These are phyloP conservation scores for Bimastos eiseni DNA, from an alignment of 2,888 invertebrate genomes.

Conservation along the genomic window DNA sequence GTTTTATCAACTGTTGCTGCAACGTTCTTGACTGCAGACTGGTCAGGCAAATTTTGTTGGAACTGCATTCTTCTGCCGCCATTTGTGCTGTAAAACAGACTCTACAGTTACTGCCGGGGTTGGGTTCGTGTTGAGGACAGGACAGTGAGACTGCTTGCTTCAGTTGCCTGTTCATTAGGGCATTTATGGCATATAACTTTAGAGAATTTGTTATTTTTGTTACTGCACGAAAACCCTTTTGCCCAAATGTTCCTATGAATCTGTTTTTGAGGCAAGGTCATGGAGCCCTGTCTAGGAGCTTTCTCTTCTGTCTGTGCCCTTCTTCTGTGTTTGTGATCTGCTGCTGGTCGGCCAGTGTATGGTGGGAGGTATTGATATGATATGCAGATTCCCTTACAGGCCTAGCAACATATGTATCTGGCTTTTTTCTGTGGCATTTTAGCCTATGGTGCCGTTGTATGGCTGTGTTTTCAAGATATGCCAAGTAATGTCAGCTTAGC, in stretches of 20 bases:
- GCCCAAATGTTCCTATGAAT: background rate
- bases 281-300: background rate
- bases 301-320: background rate
- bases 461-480: background rate
- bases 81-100: background rate
- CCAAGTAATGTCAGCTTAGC: background rate
- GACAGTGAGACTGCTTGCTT: background rate
- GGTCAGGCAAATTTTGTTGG: background rate
- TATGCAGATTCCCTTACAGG: background rate
- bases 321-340: background rate
- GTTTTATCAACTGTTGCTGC: background rate
- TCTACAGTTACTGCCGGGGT: background rate
- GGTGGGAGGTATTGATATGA: background rate
- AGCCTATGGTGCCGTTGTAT: background rate
- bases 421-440: background rate
- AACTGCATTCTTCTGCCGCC: background rate
- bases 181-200: constrained; percentile 4
- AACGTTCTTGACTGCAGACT: background rate
- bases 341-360: background rate
- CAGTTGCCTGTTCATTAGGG: background rate
- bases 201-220: constrained; percentile 13
- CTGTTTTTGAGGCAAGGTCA: background rate
- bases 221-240: background rate
- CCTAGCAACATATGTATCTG: background rate
- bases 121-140: background rate